phyloP scores from a whole-genome alignment of 2,888 invertebrate genomes.

The Drosophila quasianomalipes region DNA sequence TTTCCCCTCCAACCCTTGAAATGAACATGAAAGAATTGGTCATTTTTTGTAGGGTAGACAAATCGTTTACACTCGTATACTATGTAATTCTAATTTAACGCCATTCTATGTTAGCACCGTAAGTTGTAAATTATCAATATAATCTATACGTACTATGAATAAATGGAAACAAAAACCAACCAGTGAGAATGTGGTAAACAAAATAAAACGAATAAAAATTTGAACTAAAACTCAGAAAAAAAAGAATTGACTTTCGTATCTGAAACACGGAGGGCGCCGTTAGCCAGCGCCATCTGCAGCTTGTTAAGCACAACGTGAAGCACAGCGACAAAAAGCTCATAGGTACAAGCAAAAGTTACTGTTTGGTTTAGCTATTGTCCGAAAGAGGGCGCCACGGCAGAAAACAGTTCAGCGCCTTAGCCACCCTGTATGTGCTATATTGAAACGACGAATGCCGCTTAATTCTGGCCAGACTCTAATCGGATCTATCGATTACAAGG shows the following conservation, averaged over 20 bases:
- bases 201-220: constrained; percentile 68
- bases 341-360: not conserved
- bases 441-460: not conserved
- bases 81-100: constrained; percentile 81
- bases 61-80: constrained; percentile 67
- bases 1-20: constrained; percentile 1
- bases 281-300: constrained; percentile 32
- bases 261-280: constrained; percentile 24
- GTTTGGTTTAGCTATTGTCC: not conserved
- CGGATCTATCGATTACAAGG: not conserved
- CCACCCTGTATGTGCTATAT: not conserved
- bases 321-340: constrained; percentile 13
- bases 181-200: constrained; percentile 73
- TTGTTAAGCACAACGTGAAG: not conserved
- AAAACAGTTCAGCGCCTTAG: accelerated
- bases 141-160: constrained; percentile 79
- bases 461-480: not conserved
- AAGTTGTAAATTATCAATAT: constrained; percentile 85
- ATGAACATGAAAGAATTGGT: constrained; percentile 3
- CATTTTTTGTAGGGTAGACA: constrained; percentile 33
- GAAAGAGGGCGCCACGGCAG: constrained; percentile 8
- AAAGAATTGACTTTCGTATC: not conserved
- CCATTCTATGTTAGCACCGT: constrained; percentile 80
- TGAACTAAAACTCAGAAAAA: constrained; percentile 47
- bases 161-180: constrained; percentile 64